Evolutionary conservation across 2,888 invertebrate species (phyloP).

Genomic region (Drosophila subsilvestris): DNA sequence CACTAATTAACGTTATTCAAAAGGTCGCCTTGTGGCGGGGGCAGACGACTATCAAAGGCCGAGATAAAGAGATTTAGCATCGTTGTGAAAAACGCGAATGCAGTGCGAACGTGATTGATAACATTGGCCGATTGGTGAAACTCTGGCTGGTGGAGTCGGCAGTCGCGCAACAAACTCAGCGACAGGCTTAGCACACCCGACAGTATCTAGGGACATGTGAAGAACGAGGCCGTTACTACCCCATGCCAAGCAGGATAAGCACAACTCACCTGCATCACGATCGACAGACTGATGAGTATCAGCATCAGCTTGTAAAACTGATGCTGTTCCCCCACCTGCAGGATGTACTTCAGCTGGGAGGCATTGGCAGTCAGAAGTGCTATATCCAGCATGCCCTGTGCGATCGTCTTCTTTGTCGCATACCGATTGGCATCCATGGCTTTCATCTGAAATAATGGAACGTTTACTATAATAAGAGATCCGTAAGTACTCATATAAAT

Average conservation of each 20-base stretch:
- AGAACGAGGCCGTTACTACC: slow-evolving; percentile 51
- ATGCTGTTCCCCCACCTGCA: slow-evolving; percentile 93
- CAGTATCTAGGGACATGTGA: slow-evolving; percentile 86
- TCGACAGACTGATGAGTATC: slow-evolving; percentile 91
- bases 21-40: slow-evolving; percentile 70
- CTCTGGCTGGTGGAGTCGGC: slow-evolving; percentile 89
- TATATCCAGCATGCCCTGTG: slow-evolving; percentile 95
- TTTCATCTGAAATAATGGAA: slow-evolving; percentile 86
- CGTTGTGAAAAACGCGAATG: slow-evolving; percentile 89
- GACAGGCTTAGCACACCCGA: slow-evolving; percentile 90
- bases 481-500: too few relatives aligned
- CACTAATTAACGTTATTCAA: slow-evolving; percentile 65
- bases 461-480: not conserved
- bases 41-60: slow-evolving; percentile 89
- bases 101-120: slow-evolving; percentile 90
- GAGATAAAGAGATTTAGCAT: slow-evolving; percentile 91
- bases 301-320: slow-evolving; percentile 94
- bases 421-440: slow-evolving; percentile 93
- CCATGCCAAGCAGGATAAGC: slow-evolving; percentile 17
- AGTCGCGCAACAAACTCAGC: slow-evolving; percentile 90
- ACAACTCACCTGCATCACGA: slow-evolving; percentile 90
- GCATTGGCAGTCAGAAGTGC: slow-evolving; percentile 95
- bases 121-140: slow-evolving; percentile 88
- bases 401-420: slow-evolving; percentile 96
- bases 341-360: slow-evolving; percentile 93